phyloP scores from a whole-genome alignment of 1,140 invertebrate genomes.

The Diorhabda elongata region DNA sequence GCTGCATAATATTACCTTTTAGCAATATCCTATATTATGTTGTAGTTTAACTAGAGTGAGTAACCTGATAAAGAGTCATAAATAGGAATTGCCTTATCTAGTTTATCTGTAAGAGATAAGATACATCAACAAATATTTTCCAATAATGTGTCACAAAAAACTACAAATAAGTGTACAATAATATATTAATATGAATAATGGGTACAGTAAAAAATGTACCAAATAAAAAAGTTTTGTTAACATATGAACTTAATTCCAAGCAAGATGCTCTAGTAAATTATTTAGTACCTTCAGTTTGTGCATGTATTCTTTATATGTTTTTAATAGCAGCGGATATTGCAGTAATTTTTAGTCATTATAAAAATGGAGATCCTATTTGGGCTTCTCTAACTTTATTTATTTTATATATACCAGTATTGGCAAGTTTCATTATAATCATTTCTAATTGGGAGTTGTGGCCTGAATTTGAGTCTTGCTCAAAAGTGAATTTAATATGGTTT shows the following conservation, averaged over 20 bases:
- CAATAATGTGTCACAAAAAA: no score
- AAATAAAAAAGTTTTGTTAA: constrained; percentile 32
- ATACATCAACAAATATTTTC: no score
- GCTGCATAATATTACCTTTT: no score
- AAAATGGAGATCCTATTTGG: constrained; percentile 50
- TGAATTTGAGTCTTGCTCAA: constrained; percentile 33
- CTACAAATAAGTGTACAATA: not conserved
- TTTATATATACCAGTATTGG: constrained; percentile 51
- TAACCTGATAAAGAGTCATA: no score
- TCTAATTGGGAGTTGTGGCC: constrained; percentile 54
- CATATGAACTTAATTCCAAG: constrained; percentile 43
- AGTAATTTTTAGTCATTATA: constrained; percentile 50
- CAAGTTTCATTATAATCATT: constrained; percentile 51
- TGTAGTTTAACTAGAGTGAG: no score
- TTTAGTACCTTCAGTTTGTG: constrained; percentile 48
- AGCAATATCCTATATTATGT: no score
- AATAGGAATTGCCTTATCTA: no score
- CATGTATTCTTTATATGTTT: constrained; percentile 48
- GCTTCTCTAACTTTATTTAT: constrained; percentile 48
- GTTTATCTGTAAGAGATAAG: no score
- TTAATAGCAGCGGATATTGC: constrained; percentile 51
- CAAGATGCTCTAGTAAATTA: constrained; percentile 51
- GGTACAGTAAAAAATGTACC: not conserved
- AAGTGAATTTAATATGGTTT: constrained; percentile 51
- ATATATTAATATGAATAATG: constrained; percentile 9